phyloP scores from a whole-genome alignment of 2,113 vertebrate species.

The Tupaia chinensis region DNA sequence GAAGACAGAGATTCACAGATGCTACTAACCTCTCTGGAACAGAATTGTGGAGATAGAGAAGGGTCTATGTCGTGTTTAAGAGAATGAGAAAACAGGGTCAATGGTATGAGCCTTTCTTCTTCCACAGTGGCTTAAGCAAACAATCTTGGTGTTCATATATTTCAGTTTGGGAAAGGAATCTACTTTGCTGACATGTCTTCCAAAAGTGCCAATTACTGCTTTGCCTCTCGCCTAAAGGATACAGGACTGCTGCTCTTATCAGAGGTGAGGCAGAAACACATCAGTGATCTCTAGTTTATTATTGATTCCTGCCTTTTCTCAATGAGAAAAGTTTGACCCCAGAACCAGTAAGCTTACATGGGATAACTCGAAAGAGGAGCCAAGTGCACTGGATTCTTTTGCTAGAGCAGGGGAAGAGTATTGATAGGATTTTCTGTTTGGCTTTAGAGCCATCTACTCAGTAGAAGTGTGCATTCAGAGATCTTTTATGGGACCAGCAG shows the following conservation, averaged over 20 bases:
- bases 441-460: background rate
- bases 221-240: slow-evolving; percentile 88
- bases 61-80: background rate
- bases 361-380: background rate
- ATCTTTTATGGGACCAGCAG: background rate
- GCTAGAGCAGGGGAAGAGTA: background rate
- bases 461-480: background rate
- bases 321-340: slow-evolving; percentile 10
- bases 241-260: slow-evolving; percentile 91
- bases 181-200: slow-evolving; percentile 97
- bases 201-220: slow-evolving; percentile 96
- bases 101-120: background rate
- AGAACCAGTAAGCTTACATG: background rate
- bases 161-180: slow-evolving; percentile 95
- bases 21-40: background rate
- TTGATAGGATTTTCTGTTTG: background rate
- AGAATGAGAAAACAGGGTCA: background rate
- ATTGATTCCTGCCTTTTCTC: slow-evolving; percentile 17
- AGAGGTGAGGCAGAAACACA: slow-evolving; percentile 87
- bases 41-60: background rate
- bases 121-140: background rate
- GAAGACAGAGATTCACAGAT: background rate
- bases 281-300: slow-evolving; percentile 1
- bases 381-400: background rate
- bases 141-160: slow-evolving; percentile 22